These are phyloP conservation scores for Microctenopoma lineatum DNA, from an alignment of 2,797 vertebrate species.

Conservation along the genomic window DNA sequence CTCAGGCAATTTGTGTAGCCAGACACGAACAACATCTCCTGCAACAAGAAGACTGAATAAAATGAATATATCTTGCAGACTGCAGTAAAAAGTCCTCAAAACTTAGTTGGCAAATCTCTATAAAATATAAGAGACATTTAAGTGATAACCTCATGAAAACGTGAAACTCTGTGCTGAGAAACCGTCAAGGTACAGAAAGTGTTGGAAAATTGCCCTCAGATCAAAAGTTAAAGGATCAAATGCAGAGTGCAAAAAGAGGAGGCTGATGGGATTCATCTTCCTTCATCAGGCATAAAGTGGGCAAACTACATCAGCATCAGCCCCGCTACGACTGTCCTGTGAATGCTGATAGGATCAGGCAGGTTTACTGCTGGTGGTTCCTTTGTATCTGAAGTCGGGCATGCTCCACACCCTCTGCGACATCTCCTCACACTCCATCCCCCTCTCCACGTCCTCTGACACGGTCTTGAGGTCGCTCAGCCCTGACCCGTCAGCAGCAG, in stretches of 20 bases:
- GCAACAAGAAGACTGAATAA: constrained; percentile 6
- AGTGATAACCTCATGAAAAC: constrained; percentile 30
- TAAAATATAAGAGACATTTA: constrained; percentile 27
- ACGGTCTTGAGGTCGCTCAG: constrained; percentile 88
- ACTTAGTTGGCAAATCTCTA: constrained; percentile 15
- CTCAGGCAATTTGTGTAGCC: background rate
- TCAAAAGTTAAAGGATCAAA: constrained; percentile 6
- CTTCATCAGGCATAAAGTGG: background rate
- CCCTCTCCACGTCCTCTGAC: constrained; percentile 92
- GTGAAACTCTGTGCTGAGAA: constrained; percentile 8
- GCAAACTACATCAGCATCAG: constrained; percentile 8
- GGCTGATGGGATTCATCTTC: constrained; percentile 7
- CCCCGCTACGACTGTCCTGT: constrained; percentile 6
- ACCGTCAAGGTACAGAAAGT: constrained; percentile 8
- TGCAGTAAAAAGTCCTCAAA: constrained; percentile 15
- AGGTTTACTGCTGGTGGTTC: constrained; percentile 60
- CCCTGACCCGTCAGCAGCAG: constrained; percentile 78
- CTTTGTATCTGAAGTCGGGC: constrained; percentile 90
- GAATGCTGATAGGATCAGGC: constrained; percentile 49
- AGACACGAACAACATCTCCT: background rate
- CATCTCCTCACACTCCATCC: constrained; percentile 68
- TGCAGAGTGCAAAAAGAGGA: constrained; percentile 27
- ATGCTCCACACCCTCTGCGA: constrained; percentile 91
- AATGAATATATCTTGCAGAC: background rate
- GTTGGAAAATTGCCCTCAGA: constrained; percentile 14